Percentiles rank a stretch among this genome's conserved stretches.
Conservation (phyloP, 2,888 invertebrate species). For the Cheiracanthium punctorium region DNA sequence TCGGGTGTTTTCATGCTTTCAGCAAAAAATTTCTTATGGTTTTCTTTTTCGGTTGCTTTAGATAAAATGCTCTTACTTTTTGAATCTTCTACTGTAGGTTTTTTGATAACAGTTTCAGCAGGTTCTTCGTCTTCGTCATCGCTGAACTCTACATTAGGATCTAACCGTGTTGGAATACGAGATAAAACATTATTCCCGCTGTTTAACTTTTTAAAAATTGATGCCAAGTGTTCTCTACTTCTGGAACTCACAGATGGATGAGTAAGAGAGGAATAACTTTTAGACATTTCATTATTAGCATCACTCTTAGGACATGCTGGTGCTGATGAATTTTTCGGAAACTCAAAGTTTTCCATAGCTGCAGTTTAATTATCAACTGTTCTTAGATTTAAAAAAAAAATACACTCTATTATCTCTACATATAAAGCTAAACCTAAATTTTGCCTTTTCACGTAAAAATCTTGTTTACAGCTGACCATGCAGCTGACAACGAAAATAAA, state of each 20-base stretch:
- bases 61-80: background rate
- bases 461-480: too few relatives aligned
- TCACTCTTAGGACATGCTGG: background rate
- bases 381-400: too few relatives aligned
- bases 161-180: constrained; percentile 43
- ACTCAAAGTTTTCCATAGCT: background rate
- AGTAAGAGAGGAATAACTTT: constrained; percentile 7
- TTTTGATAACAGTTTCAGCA: background rate
- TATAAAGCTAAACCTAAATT: too few relatives aligned
- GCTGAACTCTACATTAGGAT: constrained; percentile 57
- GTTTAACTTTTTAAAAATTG: constrained; percentile 35
- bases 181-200: constrained; percentile 44
- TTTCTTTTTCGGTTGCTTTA: constrained; percentile 14
- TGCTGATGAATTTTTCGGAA: background rate
- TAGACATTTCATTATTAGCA: background rate
- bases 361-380: too few relatives aligned
- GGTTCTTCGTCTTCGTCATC: constrained; percentile 57
- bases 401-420: too few relatives aligned
- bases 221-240: constrained; percentile 2
- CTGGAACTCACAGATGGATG: constrained; percentile 36
- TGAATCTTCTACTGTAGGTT: background rate
- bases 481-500: too few relatives aligned
- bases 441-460: too few relatives aligned
- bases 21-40: background rate
- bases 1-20: constrained; percentile 16